Base-by-base conservation (phyloP, 1,140 invertebrate species). In the Sitobion miscanthi region DNA sequence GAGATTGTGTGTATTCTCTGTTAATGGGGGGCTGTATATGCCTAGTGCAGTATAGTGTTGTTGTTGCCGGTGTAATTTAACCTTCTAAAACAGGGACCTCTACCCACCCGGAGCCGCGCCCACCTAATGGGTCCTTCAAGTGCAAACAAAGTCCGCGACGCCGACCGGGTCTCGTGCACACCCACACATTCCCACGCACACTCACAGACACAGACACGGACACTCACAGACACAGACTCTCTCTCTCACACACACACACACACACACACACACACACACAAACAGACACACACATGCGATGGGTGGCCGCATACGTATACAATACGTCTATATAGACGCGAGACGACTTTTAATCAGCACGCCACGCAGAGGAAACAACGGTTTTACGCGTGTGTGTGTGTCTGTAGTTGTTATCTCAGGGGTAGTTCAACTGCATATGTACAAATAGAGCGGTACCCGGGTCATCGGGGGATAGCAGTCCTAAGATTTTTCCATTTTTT, bases 1-100 rank as follows among this genome's bases (percentile, higher is more conserved):
- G 11, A 69, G 62, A 69, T 90, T 17, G 90, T 49, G 57, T 91
- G 20, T 2, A 30, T 45, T 6, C 69, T 45, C 38, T 45, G 35
- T 52, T 82, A 91, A 91, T 82, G 62, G 62, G 62, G 45, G 62
- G 45, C 69, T n/a, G 62, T 20, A n/a, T 20, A 77, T 35, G n/a
- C 14, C 30, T n/a, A 69, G 30, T 69, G n/a, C 62, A 77, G 14
- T n/a, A 35, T 35, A 77, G 35, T 82, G 14, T 91, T 83, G 91
- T 49, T 92, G 47, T 92, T 85, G 91, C 47, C n/a, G 8, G 47
- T 92, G 91, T 92, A 92, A 85, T 92, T 85, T 54, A 38, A 92
- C 77, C 77, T 85, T 42, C 77, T 52, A 54, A 38, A 77, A 83
- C 38, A 92, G 91, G 54, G 91, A 92, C 91, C 91, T 52, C 47